phyloP scores from a whole-genome alignment of 2,113 vertebrate species.

The Taxidea taxus region DNA sequence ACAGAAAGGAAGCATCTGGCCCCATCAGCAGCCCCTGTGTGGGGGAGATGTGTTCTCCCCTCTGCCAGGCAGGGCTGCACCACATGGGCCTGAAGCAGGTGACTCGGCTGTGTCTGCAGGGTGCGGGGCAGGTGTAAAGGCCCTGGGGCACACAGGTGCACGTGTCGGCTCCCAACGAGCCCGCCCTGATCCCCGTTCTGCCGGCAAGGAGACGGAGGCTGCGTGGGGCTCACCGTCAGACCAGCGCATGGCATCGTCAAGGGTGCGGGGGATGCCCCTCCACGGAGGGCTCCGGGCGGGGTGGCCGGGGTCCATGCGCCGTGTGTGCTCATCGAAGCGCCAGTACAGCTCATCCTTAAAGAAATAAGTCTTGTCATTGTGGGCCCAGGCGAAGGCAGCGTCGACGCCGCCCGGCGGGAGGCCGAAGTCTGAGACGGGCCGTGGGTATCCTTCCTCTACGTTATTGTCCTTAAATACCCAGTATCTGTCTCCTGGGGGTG shows the following conservation, averaged over 20 bases:
- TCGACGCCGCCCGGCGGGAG: conserved; percentile 91
- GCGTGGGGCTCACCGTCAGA: conserved; percentile 89
- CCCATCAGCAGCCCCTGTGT: neutral
- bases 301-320: conserved; percentile 92
- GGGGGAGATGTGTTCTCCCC: neutral
- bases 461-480: conserved; percentile 98
- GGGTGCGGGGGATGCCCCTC: conserved; percentile 90
- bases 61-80: accelerated
- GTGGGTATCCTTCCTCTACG: conserved; percentile 95
- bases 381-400: conserved; percentile 93
- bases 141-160: no score
- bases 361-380: conserved; percentile 97
- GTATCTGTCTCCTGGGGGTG: conserved; percentile 91
- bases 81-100: accelerated
- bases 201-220: neutral
- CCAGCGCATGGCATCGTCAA: conserved; percentile 97
- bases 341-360: conserved; percentile 95
- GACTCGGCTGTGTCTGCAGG: neutral
- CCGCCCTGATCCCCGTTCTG: accelerated
- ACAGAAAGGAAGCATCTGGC: neutral
- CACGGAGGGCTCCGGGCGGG: conserved; percentile 90
- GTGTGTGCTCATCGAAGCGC: conserved; percentile 91
- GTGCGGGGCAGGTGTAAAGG: neutral
- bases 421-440: conserved; percentile 93
- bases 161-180: accelerated